Evolutionary conservation across 2,113 vertebrate genomes (phyloP).

Genomic region (Rhynchomys soricoides): DNA sequence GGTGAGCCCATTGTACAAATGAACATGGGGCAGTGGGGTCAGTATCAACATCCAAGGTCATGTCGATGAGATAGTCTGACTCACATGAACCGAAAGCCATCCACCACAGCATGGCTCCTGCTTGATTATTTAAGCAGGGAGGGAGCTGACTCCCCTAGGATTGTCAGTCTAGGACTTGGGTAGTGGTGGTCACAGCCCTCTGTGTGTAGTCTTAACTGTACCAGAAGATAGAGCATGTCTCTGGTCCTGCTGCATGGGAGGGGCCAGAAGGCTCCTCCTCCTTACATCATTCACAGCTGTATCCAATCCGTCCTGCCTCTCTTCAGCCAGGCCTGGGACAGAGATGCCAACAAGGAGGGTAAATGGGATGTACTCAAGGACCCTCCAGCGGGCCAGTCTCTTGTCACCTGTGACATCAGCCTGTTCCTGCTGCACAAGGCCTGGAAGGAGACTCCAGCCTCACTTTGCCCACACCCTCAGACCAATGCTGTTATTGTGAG

Average conservation of each 20-base stretch:
- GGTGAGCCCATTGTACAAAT: not conserved
- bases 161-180: not conserved
- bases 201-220: not conserved
- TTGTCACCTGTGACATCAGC: not conserved
- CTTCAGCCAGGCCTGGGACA: not conserved
- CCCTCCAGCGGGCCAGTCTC: not conserved
- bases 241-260: not conserved
- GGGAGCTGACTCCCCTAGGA: not conserved
- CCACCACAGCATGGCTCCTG: not conserved
- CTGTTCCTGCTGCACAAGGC: too few species aligned
- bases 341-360: not conserved
- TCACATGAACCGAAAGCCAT: not conserved
- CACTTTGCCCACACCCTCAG: not conserved
- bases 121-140: not conserved
- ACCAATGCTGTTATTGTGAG: not conserved
- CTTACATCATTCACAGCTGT: rapidly evolving
- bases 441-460: not conserved
- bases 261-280: not conserved
- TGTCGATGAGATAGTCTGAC: not conserved
- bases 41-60: not conserved
- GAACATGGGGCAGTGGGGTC: not conserved
- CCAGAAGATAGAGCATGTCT: not conserved
- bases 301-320: not conserved
- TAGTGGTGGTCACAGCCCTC: too few species aligned
- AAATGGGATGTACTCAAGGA: not conserved